Percentiles rank a stretch among this genome's conserved stretches.
Evolutionary conservation across 2,113 vertebrate species (phyloP).

Genomic region (Scopus umbretta): DNA sequence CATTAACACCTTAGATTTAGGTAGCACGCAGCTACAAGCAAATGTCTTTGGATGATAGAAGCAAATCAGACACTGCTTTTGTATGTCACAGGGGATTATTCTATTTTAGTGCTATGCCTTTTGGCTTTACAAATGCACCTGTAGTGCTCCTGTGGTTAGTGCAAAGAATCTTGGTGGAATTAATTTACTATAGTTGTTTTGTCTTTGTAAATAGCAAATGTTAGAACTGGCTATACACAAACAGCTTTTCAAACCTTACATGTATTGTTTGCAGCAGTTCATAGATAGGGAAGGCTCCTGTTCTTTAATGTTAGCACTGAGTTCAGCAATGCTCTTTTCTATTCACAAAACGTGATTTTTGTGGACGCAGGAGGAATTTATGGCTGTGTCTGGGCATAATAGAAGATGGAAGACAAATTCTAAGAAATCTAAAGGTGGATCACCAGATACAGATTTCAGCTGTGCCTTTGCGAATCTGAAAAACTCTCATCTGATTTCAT

Average conservation of each 20-base stretch:
- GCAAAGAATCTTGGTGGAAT: slow-evolving; percentile 46
- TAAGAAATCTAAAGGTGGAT: background rate
- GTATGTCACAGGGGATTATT: slow-evolving; percentile 64
- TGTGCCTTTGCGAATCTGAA: background rate
- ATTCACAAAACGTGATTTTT: background rate
- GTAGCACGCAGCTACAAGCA: slow-evolving; percentile 44
- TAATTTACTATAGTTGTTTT: slow-evolving; percentile 28
- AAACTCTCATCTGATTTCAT: background rate
- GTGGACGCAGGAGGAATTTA: background rate
- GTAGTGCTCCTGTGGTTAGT: slow-evolving; percentile 33
- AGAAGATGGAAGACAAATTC: background rate
- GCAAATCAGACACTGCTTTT: slow-evolving; percentile 70
- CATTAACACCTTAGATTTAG: slow-evolving; percentile 73
- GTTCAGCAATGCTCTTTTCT: background rate
- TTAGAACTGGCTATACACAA: background rate
- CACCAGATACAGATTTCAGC: background rate
- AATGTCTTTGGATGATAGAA: slow-evolving; percentile 61
- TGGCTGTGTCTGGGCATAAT: background rate
- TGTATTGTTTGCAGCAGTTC: background rate
- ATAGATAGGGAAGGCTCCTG: background rate
- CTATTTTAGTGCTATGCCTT: slow-evolving; percentile 59
- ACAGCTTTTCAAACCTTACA: background rate
- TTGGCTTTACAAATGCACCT: slow-evolving; percentile 65
- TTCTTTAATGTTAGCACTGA: background rate
- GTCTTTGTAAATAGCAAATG: background rate